phyloP scores from a whole-genome alignment of 2,797 vertebrate species.

The Pachyuromys duprasi region DNA sequence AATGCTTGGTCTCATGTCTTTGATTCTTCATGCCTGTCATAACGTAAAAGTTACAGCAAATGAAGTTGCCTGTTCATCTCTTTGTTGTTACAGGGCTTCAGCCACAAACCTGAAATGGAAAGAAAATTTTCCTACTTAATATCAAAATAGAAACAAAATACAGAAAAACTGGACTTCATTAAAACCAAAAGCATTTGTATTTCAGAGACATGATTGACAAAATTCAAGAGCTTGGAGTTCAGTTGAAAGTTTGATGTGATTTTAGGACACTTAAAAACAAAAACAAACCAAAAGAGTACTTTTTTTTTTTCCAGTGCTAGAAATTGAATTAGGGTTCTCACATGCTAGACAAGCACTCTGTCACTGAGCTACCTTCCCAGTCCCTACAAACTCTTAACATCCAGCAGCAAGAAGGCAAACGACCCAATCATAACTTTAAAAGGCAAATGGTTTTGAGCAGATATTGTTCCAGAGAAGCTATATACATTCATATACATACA shows the following conservation, averaged over 20 bases:
- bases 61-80: background rate
- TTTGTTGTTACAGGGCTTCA: background rate
- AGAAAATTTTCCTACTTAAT: background rate
- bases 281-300: background rate
- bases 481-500: background rate
- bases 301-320: background rate
- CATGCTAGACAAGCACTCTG: background rate
- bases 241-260: background rate
- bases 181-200: conserved; percentile 28
- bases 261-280: background rate
- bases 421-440: background rate
- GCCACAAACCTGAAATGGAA: background rate
- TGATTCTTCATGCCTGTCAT: background rate
- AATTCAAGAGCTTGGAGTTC: background rate
- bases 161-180: background rate
- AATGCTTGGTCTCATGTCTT: background rate
- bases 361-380: background rate
- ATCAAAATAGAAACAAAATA: background rate
- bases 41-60: background rate
- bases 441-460: background rate
- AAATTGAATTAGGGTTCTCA: background rate
- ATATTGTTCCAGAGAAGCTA: background rate
- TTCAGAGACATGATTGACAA: background rate
- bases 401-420: conserved; percentile 2
- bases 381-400: background rate